Conservation (phyloP, 2,888 invertebrate species). For the Lasioglossum marginatum region DNA sequence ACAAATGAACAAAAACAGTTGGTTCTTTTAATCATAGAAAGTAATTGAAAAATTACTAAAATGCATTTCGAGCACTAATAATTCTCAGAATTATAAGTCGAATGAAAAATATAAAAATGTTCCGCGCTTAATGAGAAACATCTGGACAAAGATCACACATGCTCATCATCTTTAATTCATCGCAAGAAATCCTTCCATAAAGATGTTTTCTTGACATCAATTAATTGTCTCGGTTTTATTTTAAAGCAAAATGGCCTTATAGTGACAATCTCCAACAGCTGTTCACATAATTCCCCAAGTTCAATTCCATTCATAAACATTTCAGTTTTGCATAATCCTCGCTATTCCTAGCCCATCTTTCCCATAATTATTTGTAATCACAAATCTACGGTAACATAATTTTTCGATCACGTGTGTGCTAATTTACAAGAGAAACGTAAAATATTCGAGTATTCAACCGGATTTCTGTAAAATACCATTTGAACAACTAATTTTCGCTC, state of each 20-base stretch:
- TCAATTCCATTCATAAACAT: background rate
- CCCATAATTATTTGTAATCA: background rate
- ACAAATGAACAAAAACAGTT: background rate
- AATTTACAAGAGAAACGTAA: no score
- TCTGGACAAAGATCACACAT: slow-evolving; percentile 11
- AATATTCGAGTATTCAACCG: no score
- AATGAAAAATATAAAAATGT: background rate
- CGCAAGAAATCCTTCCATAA: slow-evolving; percentile 44
- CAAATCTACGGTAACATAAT: background rate
- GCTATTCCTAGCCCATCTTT: background rate
- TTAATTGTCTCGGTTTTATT: background rate
- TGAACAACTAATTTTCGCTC: no score
- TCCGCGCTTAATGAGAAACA: background rate
- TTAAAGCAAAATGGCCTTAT: background rate
- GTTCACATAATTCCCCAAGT: background rate
- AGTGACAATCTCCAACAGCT: background rate
- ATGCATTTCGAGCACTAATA: background rate
- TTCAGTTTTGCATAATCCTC: background rate
- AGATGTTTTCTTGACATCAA: slow-evolving; percentile 14
- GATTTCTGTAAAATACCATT: no score
- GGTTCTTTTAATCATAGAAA: background rate
- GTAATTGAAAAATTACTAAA: no score
- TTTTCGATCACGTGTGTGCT: background rate
- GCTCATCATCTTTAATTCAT: slow-evolving; percentile 34
- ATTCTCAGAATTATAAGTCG: background rate